These are phyloP conservation scores for Panorpa germanica DNA, from an alignment of 2,888 invertebrate genomes.

Conservation along the genomic window DNA sequence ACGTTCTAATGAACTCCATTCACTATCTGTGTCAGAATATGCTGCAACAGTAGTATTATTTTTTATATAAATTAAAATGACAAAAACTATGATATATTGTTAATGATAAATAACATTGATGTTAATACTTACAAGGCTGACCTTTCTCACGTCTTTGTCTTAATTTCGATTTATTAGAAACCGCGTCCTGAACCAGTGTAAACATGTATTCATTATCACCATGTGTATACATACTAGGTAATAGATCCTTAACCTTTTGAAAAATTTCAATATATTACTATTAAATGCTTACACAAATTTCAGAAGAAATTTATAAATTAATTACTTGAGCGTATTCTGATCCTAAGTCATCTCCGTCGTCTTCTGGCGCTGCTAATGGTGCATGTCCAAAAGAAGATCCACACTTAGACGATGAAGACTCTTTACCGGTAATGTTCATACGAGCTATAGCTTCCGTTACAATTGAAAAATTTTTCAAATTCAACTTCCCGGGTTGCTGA, in stretches of 20 bases:
- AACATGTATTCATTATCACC: slow-evolving; percentile 44
- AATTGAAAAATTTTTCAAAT: slow-evolving; percentile 74
- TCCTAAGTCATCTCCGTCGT: slow-evolving; percentile 44
- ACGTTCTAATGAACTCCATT: slow-evolving; percentile 32
- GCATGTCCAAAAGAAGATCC: slow-evolving; percentile 38
- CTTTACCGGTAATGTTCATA: slow-evolving; percentile 39
- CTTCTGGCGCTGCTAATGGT: slow-evolving; percentile 57
- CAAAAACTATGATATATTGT: slow-evolving; percentile 5
- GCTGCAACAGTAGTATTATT: slow-evolving; percentile 33
- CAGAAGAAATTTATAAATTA: slow-evolving; percentile 37
- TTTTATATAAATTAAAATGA: slow-evolving; percentile 9
- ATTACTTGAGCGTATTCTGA: slow-evolving; percentile 52
- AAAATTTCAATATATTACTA: too few relatives aligned
- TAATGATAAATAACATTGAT: slow-evolving; percentile 1
- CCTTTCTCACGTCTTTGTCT: slow-evolving; percentile 43
- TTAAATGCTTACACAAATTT: slow-evolving; percentile 20
- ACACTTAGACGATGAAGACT: slow-evolving; percentile 6
- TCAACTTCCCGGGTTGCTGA: slow-evolving; percentile 75
- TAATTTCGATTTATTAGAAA: slow-evolving; percentile 35
- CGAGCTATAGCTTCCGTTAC: slow-evolving; percentile 69
- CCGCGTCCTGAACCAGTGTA: slow-evolving; percentile 43
- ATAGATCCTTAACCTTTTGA: slow-evolving; percentile 32
- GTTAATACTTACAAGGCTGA: slow-evolving; percentile 32
- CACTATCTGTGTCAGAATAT: slow-evolving; percentile 81
- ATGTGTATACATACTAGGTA: slow-evolving; percentile 29